Evolutionary conservation across 2,113 vertebrate species (phyloP).

Genomic region (Willisornis vidua): DNA sequence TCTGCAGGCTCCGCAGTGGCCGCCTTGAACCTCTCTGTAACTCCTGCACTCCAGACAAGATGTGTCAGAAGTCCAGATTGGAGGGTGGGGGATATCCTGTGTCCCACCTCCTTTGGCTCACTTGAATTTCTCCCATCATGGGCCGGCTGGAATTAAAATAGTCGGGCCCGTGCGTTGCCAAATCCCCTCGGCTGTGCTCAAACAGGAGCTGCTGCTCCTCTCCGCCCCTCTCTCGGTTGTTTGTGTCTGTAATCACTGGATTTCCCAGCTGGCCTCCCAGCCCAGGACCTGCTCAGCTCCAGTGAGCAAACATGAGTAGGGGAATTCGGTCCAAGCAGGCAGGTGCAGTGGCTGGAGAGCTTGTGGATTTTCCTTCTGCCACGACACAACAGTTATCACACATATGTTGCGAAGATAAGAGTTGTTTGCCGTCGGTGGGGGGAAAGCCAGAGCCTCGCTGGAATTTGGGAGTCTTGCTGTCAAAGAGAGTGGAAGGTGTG

Average conservation of each 20-base stretch:
- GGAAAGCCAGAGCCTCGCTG: neutral
- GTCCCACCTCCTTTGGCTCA: constrained; percentile 12
- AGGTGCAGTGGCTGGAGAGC: constrained; percentile 54
- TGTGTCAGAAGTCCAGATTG: constrained; percentile 20
- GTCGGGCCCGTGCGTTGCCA: neutral
- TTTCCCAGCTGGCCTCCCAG: constrained; percentile 51
- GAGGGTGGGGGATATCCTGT: constrained; percentile 2
- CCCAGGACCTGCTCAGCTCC: constrained; percentile 28
- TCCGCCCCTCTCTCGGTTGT: neutral
- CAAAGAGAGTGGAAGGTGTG: neutral
- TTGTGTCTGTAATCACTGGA: neutral
- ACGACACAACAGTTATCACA: neutral
- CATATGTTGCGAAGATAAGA: constrained; percentile 36
- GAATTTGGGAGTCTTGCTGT: neutral
- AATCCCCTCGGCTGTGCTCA: neutral
- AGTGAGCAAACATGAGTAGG: neutral
- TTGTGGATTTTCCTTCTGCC: constrained; percentile 61
- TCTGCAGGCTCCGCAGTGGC: neutral
- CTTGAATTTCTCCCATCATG: neutral
- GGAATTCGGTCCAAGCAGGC: constrained; percentile 40
- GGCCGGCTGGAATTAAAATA: neutral
- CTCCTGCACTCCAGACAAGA: neutral
- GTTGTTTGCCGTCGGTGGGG: neutral
- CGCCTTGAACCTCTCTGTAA: accelerated
- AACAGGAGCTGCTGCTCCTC: neutral